Base-by-base conservation (phyloP, 92 coral and sea anemone species). In the Zoanthus gigantus region DNA sequence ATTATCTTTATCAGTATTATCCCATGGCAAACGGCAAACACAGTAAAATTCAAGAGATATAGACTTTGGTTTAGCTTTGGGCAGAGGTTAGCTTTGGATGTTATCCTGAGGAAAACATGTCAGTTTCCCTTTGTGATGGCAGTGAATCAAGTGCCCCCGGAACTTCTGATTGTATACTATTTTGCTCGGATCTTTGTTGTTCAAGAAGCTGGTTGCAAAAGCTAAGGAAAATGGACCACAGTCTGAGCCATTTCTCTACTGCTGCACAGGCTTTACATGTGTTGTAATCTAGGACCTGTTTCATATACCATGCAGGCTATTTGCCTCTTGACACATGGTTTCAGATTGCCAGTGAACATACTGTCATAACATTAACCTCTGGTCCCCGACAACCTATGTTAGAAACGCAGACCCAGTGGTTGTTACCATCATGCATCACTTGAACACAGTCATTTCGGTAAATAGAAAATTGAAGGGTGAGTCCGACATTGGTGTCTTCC, bases 401-500 rank as follows among this genome's bases (percentile, higher is more conserved):
- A 52, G 1, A 52, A 52, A 52, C 11, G 60, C 60, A 54, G 60
- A 54, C 16, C 60, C 16, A 54, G 12, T 54, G 60, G 60, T 54
- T 54, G 60, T 54, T 54, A 9, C 60, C 60, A 54, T 54, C 60
- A 54, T 54, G 15, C 10, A 54, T 0, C 11, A 54, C 60, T 54
- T 54, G 60, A 54, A 54, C 60, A 6, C 5, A 54, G 60, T 54
- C 60, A 54, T 76, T 76, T 30, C 71, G 81, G 45, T 76, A 71
- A 30, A 76, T 45, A 30, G 81, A 30, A 76, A 76, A 76, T 76
- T 76, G 81, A 30, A 76, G 81, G 5, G 4, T 72, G 12, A 9
- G 81, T 45, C 81, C 81, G n/a, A 76, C 3, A 30, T 7, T 76
- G 81, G 81, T 76, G 17, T 77, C 82, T 77, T 77, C 72, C 82